These are phyloP conservation scores for Uria aalge DNA, from an alignment of 2,113 vertebrate species.

Conservation along the genomic window DNA sequence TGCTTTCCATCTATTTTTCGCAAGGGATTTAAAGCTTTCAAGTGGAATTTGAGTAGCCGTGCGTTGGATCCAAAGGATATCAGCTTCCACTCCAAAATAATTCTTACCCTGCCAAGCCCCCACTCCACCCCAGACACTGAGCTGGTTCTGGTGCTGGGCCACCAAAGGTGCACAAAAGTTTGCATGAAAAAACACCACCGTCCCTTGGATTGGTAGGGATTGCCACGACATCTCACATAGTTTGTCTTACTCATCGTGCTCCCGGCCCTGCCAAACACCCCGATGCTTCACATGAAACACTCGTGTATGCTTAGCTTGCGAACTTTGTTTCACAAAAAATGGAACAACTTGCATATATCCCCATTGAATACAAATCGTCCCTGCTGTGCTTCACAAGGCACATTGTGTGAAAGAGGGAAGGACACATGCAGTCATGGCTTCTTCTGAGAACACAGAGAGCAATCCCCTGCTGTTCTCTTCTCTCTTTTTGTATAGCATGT, in stretches of 20 bases:
- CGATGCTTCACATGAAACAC: background rate
- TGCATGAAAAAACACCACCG: background rate
- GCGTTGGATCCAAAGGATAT: background rate
- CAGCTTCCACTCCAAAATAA: background rate
- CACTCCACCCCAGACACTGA: background rate
- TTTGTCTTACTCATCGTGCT: background rate
- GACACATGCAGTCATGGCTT: background rate
- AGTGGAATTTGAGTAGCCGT: background rate
- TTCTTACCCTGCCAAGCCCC: background rate
- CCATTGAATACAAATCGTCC: background rate
- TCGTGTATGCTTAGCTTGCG: background rate
- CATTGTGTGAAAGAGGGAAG: background rate
- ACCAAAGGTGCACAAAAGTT: background rate
- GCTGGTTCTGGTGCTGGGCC: background rate
- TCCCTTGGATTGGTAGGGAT: background rate
- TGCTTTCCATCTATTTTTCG: background rate
- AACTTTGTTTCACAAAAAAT: background rate
- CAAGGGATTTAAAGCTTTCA: conserved; percentile 20
- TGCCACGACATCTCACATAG: background rate
- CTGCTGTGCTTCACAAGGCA: background rate
- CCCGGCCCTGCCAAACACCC: background rate
- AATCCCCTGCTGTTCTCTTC: background rate
- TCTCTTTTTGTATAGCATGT: background rate
- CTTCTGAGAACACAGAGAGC: background rate
- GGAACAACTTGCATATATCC: background rate